Base-by-base conservation (phyloP, 2,797 vertebrate species). In the Pseudopleuronectes americanus region DNA sequence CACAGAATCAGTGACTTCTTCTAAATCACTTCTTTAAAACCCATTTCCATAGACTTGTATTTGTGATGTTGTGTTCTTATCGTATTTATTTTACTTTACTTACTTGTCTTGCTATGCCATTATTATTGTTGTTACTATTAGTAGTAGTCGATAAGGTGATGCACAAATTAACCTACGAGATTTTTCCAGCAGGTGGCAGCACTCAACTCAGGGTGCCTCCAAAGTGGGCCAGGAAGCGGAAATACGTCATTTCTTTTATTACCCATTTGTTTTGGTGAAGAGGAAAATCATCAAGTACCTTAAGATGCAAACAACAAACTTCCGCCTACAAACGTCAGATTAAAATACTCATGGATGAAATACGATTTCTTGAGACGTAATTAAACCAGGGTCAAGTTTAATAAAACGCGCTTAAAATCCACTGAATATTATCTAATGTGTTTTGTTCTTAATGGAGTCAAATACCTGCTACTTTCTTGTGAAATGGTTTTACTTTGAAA, bases 211-310 rank as follows among this genome's bases (percentile, higher is more conserved):
- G 1, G 3, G 4, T 4, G 13, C 10, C 0, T 9, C 14, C 31
- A 28, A 38, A 19, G 3, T 7, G 1, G 8, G 61, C 41, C 6
- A 57, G 93, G 91, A 94, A 94, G 26, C 90, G 93, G 93, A 94
- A 94, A 62, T 71, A 19, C 91, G 90, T 92, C 83, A 87, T 71
- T 38, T 52, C 16, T 52, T 57, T 60, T 54, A 38, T 74, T 74
- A 80, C 57, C 67, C 76, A 49, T 79, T 86, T 91, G 90, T 93
- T 91, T 92, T 87, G 81, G 68, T 73, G 71, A 76, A 17, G 4
- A 12, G 17, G 12, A 61, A 59, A 1, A 6, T 4, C 14, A 12
- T 71, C 24, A 65, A 78, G 70, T 6, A 26, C 21, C 0, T 1
- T 0, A 4, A 4, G 58, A 54, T 49, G 1, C 10, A 19, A 26